Base-by-base conservation (phyloP, 2,797 vertebrate genomes). In the Phylloscopus collybita region DNA sequence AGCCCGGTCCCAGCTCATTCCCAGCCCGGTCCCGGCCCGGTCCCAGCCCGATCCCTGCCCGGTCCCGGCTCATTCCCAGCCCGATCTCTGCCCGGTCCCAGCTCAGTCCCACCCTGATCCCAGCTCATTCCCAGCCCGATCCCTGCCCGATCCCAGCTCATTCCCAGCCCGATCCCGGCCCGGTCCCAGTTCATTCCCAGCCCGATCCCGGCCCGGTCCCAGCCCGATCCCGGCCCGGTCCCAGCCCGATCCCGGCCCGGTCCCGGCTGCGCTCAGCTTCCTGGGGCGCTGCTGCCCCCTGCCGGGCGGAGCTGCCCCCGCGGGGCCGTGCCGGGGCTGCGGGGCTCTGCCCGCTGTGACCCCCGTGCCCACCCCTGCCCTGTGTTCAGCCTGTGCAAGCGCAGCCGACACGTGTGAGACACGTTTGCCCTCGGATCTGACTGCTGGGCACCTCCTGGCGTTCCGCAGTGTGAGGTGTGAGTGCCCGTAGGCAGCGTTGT, bases 61-160 rank as follows among this genome's bases (percentile, higher is more conserved):
- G 0, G 6, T 21, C 23, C 32, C 18, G 2, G 16, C 23, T 3
- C n/a, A 2, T 0, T 11, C 53, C 15, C 26, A 3, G 40, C 32
- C 1, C 54, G 0, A 1, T 21, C 29, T 14, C 47, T 1, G 27
- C 17, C 0, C 34, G 1, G 0, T 38, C 32, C 15, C 19, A 6
- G 11, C 5, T 2, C 70, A 2, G 2, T 38, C 21, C 4, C 56
- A 11, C 8, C 42, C 4, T 42, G 0, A 1, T 34, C 34, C 34
- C 34, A 1, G 15, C 20, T 3, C n/a, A 2, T 3, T 30, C 42
- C 27, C 72, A 11, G 26, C 13, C 6, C 42, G 1, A 1, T 22
- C 29, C 8, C 34, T 1, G 49, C 26, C 1, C 26, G 0, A 1
- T 21, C 18, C 23, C 29, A 16, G 40, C 40, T n/a, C n/a, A n/a